Percentiles rank a stretch among this genome's conserved stretches.
Evolutionary conservation across 2,113 vertebrate species (phyloP).

Genomic region (Psephotus haematonotus): DNA sequence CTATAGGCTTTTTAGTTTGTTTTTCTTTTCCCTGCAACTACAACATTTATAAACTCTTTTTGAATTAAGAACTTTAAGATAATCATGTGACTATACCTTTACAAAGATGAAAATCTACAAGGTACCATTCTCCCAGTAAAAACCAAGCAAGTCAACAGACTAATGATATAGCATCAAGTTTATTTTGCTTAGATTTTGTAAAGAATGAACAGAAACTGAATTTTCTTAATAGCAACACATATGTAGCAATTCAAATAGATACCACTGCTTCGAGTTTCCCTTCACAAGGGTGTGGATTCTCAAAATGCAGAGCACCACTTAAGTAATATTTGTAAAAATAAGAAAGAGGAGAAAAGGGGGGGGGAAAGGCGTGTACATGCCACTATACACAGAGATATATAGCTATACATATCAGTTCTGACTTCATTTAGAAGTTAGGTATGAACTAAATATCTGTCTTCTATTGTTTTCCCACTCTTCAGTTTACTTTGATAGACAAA

Average conservation of each 20-base stretch:
- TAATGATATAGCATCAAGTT: neutral
- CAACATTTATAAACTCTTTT: neutral
- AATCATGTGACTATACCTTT: neutral
- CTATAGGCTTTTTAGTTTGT: neutral
- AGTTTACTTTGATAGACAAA: neutral
- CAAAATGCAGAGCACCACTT: neutral
- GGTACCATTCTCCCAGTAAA: neutral
- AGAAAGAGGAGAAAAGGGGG: neutral
- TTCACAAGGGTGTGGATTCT: neutral
- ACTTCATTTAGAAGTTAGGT: neutral
- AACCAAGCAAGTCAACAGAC: neutral
- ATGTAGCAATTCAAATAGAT: neutral
- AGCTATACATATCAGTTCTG: fast-evolving
- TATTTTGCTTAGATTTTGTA: neutral
- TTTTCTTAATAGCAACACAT: neutral
- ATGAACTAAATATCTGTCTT: neutral
- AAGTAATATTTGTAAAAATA: neutral
- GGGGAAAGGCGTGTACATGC: fast-evolving
- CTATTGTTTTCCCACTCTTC: neutral
- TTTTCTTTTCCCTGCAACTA: neutral
- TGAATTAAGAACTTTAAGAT: neutral
- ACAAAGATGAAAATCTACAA: neutral
- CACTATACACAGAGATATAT: neutral
- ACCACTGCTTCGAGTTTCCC: neutral
- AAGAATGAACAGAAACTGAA: neutral